Conservation (phyloP, 2,113 vertebrate genomes). For the Psephotus haematonotus region DNA sequence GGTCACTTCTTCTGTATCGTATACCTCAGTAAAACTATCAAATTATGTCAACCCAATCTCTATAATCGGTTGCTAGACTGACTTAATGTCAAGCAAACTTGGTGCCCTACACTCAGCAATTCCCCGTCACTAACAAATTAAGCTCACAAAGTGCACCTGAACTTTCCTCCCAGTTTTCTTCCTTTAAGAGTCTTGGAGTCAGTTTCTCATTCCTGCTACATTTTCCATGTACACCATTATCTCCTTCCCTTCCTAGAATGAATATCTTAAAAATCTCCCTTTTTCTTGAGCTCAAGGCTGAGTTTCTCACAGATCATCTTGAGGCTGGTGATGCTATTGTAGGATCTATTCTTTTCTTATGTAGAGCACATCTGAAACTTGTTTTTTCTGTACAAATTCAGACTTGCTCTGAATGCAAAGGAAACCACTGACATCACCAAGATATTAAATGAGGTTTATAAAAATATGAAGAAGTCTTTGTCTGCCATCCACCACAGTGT, state of each 20-base stretch:
- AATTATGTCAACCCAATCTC: background rate
- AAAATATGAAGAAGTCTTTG: background rate
- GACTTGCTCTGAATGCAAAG: background rate
- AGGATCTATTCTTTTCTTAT: background rate
- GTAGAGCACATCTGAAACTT: background rate
- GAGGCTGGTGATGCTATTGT: background rate
- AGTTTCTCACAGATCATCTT: background rate
- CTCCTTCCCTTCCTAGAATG: background rate
- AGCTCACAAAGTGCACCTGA: background rate
- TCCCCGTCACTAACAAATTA: background rate
- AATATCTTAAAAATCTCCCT: background rate
- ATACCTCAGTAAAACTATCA: background rate
- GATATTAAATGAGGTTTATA: background rate
- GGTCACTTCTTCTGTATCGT: background rate
- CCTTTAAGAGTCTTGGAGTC: background rate
- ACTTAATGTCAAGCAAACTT: background rate
- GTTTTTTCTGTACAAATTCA: background rate
- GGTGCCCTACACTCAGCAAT: background rate
- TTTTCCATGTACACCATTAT: background rate
- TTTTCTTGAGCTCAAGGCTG: background rate
- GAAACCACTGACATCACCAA: background rate
- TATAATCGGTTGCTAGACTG: background rate
- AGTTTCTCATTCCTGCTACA: background rate
- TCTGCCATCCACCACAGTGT: background rate
- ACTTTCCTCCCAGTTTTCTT: background rate